Conservation (phyloP, 2,797 vertebrate species). For the Apogon hyalosoma region DNA sequence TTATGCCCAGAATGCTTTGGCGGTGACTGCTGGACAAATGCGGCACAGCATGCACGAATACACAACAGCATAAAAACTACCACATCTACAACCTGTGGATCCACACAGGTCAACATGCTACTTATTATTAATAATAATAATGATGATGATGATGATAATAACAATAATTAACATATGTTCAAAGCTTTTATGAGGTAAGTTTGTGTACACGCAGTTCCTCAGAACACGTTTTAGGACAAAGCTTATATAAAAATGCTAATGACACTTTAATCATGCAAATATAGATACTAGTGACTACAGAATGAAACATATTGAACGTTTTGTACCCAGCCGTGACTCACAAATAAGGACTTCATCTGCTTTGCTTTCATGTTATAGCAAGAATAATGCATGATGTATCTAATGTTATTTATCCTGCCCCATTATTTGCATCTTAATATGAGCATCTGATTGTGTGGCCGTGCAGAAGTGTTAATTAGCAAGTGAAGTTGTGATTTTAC, state of each 20-base stretch:
- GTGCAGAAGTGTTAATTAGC: constrained; percentile 62
- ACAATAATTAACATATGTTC: constrained; percentile 2
- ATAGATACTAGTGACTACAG: constrained; percentile 42
- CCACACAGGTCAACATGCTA: no score
- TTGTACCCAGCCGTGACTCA: constrained; percentile 41
- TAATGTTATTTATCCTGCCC: constrained; percentile 67
- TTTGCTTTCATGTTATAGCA: constrained; percentile 51
- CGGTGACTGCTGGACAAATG: no score
- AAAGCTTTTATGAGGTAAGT: constrained; percentile 6
- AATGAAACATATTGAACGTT: constrained; percentile 57
- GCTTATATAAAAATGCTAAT: constrained; percentile 72
- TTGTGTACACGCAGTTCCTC: constrained; percentile 24
- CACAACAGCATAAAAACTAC: no score
- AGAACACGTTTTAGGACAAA: constrained; percentile 44
- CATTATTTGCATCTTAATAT: constrained; percentile 63
- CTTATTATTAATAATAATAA: no score
- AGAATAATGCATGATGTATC: constrained; percentile 57
- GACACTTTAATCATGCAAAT: constrained; percentile 63
- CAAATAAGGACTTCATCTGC: constrained; percentile 65
- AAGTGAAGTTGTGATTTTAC: constrained; percentile 40
- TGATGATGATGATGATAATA: no score
- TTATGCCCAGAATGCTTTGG: no score
- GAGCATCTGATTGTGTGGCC: constrained; percentile 50
- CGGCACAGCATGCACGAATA: no score
- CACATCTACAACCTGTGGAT: no score